Base-by-base conservation (phyloP, 2,888 invertebrate genomes). In the Hydrotaea diabolus region DNA sequence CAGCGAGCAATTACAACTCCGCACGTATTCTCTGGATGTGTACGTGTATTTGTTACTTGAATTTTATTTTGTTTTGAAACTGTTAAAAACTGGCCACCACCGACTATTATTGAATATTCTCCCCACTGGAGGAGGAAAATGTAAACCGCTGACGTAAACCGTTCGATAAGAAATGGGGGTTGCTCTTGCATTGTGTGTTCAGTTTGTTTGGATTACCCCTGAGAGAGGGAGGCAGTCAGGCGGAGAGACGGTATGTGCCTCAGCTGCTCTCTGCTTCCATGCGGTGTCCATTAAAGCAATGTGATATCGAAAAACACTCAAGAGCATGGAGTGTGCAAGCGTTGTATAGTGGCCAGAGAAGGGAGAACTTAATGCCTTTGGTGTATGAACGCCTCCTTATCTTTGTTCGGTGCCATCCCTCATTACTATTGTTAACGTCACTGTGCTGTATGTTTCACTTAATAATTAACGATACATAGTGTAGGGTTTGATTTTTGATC, bases 131-230 rank as follows among this genome's bases (percentile, higher is more conserved):
- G 46, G 46, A 66, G 5, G n/a, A 62, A 62, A 62, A 26, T 53
- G 2, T 36, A 69, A 46, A 69, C 69, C 69, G 69, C 69, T 69
- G 69, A 69, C 69, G 69, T 69, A 46, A 21, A 69, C 21, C 46
- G 69, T 46, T 69, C 69, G 69, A 46, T 19, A 15, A 69, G 43
- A 69, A 69, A 43, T 69, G 69, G 69, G 69, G 69, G 69, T 69
- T 69, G 69, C 69, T 43, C 66, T 66, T 17, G 46, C n/a, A 23
- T 39, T 46, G 19, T 39, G 46, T 46, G 46, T 23, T 62, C 62
- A 23, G 23, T 59, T 69, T 69, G 69, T 69, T 69, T 69, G 69
- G 39, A 21, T 43, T 69, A 69, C 69, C 13, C 46, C 69, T 0
- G 43, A 21, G 46, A 13, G 23, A 69, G 69, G 66, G 46, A 13